Evolutionary conservation across 2,888 invertebrate species (phyloP).

Genomic region (Litoditis marina): DNA sequence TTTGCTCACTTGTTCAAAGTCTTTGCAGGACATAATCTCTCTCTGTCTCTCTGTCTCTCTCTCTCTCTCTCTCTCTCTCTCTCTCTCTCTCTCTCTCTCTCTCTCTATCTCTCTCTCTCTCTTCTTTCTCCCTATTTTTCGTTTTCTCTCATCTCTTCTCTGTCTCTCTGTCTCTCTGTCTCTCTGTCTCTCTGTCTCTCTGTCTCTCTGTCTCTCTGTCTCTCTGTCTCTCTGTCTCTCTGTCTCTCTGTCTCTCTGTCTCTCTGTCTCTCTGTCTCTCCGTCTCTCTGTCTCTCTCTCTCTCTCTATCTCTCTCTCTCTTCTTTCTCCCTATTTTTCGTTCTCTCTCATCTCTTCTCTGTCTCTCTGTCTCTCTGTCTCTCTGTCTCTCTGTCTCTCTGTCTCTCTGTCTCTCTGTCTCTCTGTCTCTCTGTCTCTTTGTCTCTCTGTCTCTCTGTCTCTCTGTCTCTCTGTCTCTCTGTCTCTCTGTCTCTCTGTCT

Average conservation of each 20-base stretch:
- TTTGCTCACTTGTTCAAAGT: no score
- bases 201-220: not conserved
- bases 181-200: not conserved
- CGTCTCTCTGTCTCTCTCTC: conserved; percentile 3
- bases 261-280: conserved; percentile 12
- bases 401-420: conserved; percentile 1
- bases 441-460: not conserved
- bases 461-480: not conserved
- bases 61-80: no score
- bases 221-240: not conserved
- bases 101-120: no score
- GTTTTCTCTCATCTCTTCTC: not conserved
- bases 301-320: conserved; percentile 11
- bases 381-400: conserved; percentile 8
- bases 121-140: not conserved
- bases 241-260: conserved; percentile 2
- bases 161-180: not conserved
- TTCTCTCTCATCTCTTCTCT: not conserved
- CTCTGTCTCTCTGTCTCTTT: not conserved
- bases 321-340: not conserved
- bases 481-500: not conserved
- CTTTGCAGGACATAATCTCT: no score
- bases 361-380: not conserved
- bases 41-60: no score
- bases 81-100: no score